phyloP scores from a whole-genome alignment of 2,113 vertebrate genomes.

The Dasyprocta punctata region DNA sequence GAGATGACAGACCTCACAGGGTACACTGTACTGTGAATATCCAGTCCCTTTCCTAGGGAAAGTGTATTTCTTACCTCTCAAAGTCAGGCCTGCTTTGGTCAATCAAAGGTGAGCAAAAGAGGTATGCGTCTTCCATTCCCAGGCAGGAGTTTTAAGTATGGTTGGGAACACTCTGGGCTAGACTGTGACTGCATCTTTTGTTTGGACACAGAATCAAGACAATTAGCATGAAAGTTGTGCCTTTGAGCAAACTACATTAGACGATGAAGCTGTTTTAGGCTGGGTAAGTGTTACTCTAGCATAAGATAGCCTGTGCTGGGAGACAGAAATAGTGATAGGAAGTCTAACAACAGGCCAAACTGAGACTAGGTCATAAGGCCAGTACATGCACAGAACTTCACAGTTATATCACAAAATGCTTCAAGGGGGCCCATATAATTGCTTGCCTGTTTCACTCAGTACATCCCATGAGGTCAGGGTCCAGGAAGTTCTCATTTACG shows the following conservation, averaged over 20 bases:
- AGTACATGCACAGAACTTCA: not conserved
- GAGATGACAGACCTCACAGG: not conserved
- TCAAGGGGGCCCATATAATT: not conserved
- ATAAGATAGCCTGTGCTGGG: not conserved
- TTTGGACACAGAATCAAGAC: constrained; percentile 1
- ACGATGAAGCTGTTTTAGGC: not conserved
- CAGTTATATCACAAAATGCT: not conserved
- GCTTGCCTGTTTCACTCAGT: not conserved
- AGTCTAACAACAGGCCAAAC: not conserved
- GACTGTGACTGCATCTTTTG: not conserved
- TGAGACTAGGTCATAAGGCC: too few relatives aligned
- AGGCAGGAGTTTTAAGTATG: not conserved
- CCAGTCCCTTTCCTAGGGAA: not conserved
- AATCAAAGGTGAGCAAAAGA: not conserved
- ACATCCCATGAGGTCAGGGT: not conserved
- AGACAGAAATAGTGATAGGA: not conserved
- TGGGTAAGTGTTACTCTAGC: not conserved
- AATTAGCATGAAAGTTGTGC: not conserved
- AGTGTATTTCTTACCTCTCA: not conserved
- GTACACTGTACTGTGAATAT: not conserved
- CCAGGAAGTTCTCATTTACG: not conserved
- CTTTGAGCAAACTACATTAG: not conserved
- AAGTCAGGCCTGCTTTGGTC: not conserved
- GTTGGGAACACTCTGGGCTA: not conserved
- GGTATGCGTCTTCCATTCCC: not conserved